Conservation (phyloP, 2,888 invertebrate species). For the Orgyia antiqua region DNA sequence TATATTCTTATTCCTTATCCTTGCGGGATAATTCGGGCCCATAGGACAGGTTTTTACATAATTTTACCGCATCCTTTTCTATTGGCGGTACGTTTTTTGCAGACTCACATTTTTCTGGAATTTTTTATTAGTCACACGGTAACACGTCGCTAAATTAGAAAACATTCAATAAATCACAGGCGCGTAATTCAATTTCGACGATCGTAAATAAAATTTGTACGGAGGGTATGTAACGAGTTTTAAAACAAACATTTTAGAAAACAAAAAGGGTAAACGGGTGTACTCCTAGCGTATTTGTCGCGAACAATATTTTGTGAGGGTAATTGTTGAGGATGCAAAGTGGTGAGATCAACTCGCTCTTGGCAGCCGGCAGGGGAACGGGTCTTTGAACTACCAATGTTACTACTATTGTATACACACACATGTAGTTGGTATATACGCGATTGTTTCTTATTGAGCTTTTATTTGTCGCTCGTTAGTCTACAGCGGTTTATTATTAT, state of each 20-base stretch:
- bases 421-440: conserved; percentile 4
- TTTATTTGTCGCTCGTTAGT: conserved; percentile 22
- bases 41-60: conserved; percentile 75
- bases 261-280: conserved; percentile 57
- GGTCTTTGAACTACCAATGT: conserved; percentile 43
- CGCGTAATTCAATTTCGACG: conserved; percentile 52
- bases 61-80: conserved; percentile 64
- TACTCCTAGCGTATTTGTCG: conserved; percentile 57
- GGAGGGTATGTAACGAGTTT: conserved; percentile 60
- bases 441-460: too few species aligned
- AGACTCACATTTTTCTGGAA: conserved; percentile 39
- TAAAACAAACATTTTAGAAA: conserved; percentile 64
- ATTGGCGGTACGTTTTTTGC: conserved; percentile 39
- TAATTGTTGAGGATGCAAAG: conserved; percentile 71
- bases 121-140: conserved; percentile 51
- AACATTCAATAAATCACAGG: conserved; percentile 65
- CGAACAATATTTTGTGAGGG: conserved; percentile 55
- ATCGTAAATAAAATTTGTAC: conserved; percentile 64
- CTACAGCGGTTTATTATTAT: conserved; percentile 18
- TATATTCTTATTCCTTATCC: conserved; percentile 74
- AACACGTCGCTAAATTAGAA: conserved; percentile 52
- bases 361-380: conserved; percentile 35
- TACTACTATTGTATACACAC: conserved; percentile 4
- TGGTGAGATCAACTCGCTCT: conserved; percentile 55
- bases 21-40: conserved; percentile 72